Evolutionary conservation across 2,797 vertebrate genomes (phyloP).

Genomic region (Ceryle rudis): DNA sequence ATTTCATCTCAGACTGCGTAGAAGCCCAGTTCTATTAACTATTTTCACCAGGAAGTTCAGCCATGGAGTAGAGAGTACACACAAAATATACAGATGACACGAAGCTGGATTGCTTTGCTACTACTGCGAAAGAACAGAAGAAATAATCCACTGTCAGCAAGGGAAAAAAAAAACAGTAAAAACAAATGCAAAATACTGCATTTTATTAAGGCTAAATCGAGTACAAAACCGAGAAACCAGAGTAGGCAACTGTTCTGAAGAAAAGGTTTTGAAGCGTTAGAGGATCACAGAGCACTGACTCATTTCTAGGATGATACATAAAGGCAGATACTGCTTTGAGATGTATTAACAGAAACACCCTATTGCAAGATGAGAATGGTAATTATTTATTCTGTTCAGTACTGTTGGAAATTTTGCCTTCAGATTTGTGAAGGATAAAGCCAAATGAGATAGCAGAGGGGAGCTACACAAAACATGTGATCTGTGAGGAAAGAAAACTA

Average conservation of each 20-base stretch:
- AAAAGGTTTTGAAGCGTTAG: background rate
- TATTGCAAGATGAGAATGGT: background rate
- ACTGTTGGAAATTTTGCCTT: background rate
- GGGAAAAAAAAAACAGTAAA: background rate
- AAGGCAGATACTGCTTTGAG: background rate
- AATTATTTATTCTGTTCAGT: conserved; percentile 35
- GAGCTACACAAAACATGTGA: background rate
- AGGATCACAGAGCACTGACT: background rate
- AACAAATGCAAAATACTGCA: background rate
- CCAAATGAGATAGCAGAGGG: conserved; percentile 7
- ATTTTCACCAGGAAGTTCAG: background rate
- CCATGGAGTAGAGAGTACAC: background rate
- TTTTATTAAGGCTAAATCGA: conserved; percentile 4
- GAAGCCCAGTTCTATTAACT: background rate
- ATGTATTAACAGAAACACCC: background rate
- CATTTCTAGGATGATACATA: background rate
- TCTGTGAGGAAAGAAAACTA: background rate
- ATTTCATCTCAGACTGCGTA: background rate
- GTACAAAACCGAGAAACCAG: background rate
- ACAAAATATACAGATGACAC: background rate
- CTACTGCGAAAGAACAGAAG: background rate
- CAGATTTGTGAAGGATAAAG: background rate
- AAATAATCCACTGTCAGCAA: background rate
- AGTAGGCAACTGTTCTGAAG: background rate
- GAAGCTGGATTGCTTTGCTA: background rate